Percentiles rank a stretch among this genome's conserved stretches.
Conservation (phyloP, 2,797 vertebrate genomes). For the Pseudochromis fuscus region DNA sequence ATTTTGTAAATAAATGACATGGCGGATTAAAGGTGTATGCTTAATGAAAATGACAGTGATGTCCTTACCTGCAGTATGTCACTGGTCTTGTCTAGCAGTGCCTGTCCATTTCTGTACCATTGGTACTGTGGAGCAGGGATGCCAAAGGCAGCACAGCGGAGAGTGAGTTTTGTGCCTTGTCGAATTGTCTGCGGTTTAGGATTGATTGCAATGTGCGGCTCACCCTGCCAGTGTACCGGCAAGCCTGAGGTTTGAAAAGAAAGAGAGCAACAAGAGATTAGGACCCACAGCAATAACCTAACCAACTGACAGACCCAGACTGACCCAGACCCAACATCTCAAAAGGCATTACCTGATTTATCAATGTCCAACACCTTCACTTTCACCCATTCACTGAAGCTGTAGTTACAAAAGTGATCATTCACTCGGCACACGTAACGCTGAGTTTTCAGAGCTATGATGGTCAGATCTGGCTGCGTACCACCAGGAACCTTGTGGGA, state of each 20-base stretch:
- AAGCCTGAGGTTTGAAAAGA: slow-evolving; percentile 67
- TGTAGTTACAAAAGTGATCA: slow-evolving; percentile 76
- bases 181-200: slow-evolving; percentile 80
- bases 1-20: background rate
- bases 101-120: slow-evolving; percentile 90
- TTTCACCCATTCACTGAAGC: slow-evolving; percentile 89
- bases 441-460: slow-evolving; percentile 80
- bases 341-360: slow-evolving; percentile 74
- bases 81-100: slow-evolving; percentile 74
- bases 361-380: slow-evolving; percentile 85
- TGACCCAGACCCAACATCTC: background rate
- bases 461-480: slow-evolving; percentile 80
- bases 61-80: slow-evolving; percentile 83
- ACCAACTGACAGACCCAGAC: background rate
- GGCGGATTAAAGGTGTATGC: background rate
- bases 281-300: slow-evolving; percentile 1
- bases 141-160: slow-evolving; percentile 87
- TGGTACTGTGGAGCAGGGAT: slow-evolving; percentile 87
- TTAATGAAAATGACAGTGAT: slow-evolving; percentile 6
- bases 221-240: slow-evolving; percentile 85
- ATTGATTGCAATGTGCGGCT: slow-evolving; percentile 83
- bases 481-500: slow-evolving; percentile 79
- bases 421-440: slow-evolving; percentile 87
- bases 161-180: slow-evolving; percentile 73
- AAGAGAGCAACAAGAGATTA: slow-evolving; percentile 30